These are phyloP conservation scores for Lasiurus cinereus DNA, from an alignment of 2,113 vertebrate species.

Conservation along the genomic window DNA sequence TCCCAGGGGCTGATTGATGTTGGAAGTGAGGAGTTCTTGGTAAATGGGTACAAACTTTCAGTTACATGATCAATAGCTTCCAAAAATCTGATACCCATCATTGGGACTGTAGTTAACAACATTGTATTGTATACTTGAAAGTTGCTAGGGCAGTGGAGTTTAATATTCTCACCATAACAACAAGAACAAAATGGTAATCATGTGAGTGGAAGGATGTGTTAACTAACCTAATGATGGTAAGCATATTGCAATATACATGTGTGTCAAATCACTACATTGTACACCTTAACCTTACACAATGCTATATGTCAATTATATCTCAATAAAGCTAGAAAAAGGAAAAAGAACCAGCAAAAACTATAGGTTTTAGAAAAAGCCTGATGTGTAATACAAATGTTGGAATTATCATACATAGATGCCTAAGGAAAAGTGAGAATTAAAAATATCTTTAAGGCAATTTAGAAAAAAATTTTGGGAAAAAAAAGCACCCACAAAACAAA, in stretches of 20 bases:
- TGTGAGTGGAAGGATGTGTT: not conserved
- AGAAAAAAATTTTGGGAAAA: not conserved
- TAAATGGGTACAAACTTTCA: not conserved
- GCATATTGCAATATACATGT: not conserved
- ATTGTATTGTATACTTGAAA: not conserved
- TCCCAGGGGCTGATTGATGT: not conserved
- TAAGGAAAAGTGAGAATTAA: not conserved
- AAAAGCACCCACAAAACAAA: not conserved
- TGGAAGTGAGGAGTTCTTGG: not conserved
- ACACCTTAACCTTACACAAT: not conserved
- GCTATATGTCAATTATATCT: not conserved
- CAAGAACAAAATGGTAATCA: not conserved
- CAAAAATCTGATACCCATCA: not conserved
- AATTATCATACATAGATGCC: not conserved
- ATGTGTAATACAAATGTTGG: not conserved
- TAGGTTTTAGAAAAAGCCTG: not conserved
- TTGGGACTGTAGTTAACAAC: not conserved
- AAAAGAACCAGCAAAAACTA: not conserved
- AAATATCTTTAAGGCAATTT: constrained; percentile 6
- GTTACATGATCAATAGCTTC: not conserved
- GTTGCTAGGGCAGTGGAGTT: not conserved
- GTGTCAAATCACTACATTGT: not conserved
- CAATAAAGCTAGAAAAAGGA: not conserved
- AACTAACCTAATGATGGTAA: not conserved
- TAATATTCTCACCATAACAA: not conserved